phyloP scores from a whole-genome alignment of 2,113 vertebrate genomes.

The Brachyhypopomus occidentalis region DNA sequence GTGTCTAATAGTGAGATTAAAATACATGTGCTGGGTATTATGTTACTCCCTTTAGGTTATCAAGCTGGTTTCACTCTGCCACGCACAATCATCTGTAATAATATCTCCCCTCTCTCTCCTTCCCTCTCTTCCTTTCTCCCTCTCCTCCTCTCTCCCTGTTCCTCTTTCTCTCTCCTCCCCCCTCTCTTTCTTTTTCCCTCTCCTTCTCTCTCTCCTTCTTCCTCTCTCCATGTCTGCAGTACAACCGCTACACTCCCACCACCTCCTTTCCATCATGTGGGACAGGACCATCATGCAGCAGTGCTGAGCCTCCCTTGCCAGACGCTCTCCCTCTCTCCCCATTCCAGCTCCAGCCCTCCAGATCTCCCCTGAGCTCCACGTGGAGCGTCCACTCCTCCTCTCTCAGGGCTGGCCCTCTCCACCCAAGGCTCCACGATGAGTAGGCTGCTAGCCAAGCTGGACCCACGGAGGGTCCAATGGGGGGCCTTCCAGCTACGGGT shows the following conservation, averaged over 20 bases:
- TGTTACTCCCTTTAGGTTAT: neutral
- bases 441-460: slow-evolving; percentile 73
- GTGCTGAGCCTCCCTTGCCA: neutral
- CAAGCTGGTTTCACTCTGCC: too few species aligned
- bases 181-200: slow-evolving; percentile 21
- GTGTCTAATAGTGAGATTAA: too few species aligned
- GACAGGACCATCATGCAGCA: neutral
- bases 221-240: slow-evolving; percentile 18
- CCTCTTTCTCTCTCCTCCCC: slow-evolving; percentile 43
- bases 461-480: slow-evolving; percentile 82
- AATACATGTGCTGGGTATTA: neutral
- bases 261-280: neutral
- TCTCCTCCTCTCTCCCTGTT: neutral
- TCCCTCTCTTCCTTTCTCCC: neutral
- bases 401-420: neutral
- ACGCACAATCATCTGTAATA: too few species aligned
- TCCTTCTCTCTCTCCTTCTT: neutral
- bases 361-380: neutral
- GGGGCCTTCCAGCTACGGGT: slow-evolving; percentile 81
- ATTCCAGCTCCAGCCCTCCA: too few species aligned
- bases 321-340: neutral
- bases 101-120: neutral
- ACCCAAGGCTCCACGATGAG: slow-evolving; percentile 70
- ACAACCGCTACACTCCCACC: slow-evolving; percentile 8
- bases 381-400: neutral